Evolutionary conservation across 2,888 invertebrate genomes (phyloP), one percentile per base, ranked within the genome.

Genomic region (Icerya purchasi): DNA sequence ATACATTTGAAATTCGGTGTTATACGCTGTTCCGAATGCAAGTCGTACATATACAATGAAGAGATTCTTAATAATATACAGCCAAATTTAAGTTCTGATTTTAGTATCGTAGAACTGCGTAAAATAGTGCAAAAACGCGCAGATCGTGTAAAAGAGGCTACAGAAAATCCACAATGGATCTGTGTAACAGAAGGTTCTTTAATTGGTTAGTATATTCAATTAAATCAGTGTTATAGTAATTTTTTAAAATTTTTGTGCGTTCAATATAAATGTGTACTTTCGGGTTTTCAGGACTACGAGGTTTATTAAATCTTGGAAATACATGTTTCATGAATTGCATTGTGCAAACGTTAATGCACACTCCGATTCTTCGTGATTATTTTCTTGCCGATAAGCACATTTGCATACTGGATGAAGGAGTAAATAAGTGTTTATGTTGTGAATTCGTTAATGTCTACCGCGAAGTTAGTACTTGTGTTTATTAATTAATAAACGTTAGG

Each of bases 251-350:
- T 22, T 3, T 18, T 25, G 10, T 23, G 24, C 23, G 8, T 2
- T 49, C 53, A 10, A 53, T 5, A 10, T 5, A 10, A 8, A 5
- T 8, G 53, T 10, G 21, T 5, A 10, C 21, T 53, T 5, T 54
- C 18, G 18, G 3, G 63, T 22, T 64, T 68, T 51, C 69, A 78
- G 82, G 97, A 50, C 75, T 98, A 61, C 78, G 97, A 59, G 97
- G 97, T 0, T 75, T 98, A 60, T 83, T 94, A 68, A 98, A 98
- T 74, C 76, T 98, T 64, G 97, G 97, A 49, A 87, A 92, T 66
- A 97, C 97, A 2, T 98, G 97, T 74, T 98, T 94, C 71, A 93
- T 98, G 91, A 97, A 94, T 73, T 93, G 93, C 70, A 93, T 97
- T 67, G 85, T 97, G 10, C 75, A 84, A 77, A 89, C 92, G 1